Conservation (phyloP, 1,140 invertebrate genomes). For the Leptoteleia sp. region DNA sequence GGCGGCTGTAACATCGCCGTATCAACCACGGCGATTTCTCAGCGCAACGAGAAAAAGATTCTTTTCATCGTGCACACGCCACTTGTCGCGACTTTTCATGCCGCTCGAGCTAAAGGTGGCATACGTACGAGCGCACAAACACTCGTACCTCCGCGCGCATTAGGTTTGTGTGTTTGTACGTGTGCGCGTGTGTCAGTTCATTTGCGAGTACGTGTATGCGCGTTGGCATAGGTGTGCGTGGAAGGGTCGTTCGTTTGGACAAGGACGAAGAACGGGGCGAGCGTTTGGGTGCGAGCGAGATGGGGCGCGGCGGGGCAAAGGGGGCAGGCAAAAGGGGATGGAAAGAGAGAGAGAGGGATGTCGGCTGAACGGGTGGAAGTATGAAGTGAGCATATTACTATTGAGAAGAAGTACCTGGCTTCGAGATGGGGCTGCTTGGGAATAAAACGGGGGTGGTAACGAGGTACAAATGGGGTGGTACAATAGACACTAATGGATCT, state of each 20-base stretch:
- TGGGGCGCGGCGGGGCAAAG: constrained; percentile 13
- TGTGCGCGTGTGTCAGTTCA: too few relatives aligned
- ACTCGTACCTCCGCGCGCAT: constrained; percentile 26
- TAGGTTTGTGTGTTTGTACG: constrained; percentile 33
- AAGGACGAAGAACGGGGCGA: constrained; percentile 11
- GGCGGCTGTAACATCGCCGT: constrained; percentile 63
- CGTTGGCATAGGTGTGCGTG: too few relatives aligned
- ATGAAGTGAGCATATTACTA: constrained; percentile 82
- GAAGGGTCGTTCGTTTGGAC: constrained; percentile 13
- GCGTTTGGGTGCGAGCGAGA: constrained; percentile 7
- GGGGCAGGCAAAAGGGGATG: constrained; percentile 30
- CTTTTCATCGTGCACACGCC: constrained; percentile 71
- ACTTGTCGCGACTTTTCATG: constrained; percentile 68
- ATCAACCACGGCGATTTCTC: constrained; percentile 71
- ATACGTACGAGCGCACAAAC: constrained; percentile 23
- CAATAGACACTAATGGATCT: constrained; percentile 82
- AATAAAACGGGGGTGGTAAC: constrained; percentile 72
- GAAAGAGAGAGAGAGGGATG: constrained; percentile 51
- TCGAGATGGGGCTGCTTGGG: constrained; percentile 76
- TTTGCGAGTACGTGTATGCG: too few relatives aligned
- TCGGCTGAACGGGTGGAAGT: constrained; percentile 70
- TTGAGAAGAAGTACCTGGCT: constrained; percentile 82
- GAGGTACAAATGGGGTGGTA: constrained; percentile 80
- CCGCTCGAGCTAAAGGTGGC: constrained; percentile 61
- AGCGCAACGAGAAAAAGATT: constrained; percentile 69